Percentiles rank a stretch among this genome's conserved stretches.
Evolutionary conservation across 23 tunicate genomes (phyloP).

Genomic region (Styela plicata): DNA sequence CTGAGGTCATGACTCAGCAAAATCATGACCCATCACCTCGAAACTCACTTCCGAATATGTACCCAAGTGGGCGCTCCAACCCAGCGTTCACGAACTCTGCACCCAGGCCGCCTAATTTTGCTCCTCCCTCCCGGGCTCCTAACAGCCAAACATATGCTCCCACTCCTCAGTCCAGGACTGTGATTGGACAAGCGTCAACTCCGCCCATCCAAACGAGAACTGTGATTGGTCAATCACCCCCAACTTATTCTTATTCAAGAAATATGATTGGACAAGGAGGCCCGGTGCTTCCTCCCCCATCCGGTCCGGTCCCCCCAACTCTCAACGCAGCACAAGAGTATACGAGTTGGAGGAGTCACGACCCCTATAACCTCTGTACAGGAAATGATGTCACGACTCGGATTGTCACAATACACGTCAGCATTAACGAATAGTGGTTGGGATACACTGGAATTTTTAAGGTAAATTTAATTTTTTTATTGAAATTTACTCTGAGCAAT

Average conservation of each 20-base stretch:
- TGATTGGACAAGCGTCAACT: constrained; percentile 9
- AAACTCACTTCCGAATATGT: not conserved
- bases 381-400: constrained; percentile 39
- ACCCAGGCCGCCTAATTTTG: not conserved
- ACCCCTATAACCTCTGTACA: constrained; percentile 29
- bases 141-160: not conserved
- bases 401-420: constrained; percentile 43
- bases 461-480: too few species aligned
- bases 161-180: not conserved
- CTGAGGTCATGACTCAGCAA: not conserved
- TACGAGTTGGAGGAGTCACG: not conserved
- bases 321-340: not conserved
- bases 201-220: not conserved
- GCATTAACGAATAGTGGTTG: constrained; percentile 53
- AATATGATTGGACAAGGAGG: not conserved
- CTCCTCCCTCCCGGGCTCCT: not conserved
- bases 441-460: constrained; percentile 71
- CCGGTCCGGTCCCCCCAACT: not conserved
- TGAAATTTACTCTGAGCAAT: too few species aligned
- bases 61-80: not conserved
- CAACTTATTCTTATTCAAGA: not conserved
- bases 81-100: not conserved
- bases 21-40: not conserved
- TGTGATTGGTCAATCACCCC: not conserved
- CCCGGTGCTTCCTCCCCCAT: not conserved